These are phyloP conservation scores for Cetonia aurata DNA, from an alignment of 2,888 invertebrate genomes.

Conservation along the genomic window DNA sequence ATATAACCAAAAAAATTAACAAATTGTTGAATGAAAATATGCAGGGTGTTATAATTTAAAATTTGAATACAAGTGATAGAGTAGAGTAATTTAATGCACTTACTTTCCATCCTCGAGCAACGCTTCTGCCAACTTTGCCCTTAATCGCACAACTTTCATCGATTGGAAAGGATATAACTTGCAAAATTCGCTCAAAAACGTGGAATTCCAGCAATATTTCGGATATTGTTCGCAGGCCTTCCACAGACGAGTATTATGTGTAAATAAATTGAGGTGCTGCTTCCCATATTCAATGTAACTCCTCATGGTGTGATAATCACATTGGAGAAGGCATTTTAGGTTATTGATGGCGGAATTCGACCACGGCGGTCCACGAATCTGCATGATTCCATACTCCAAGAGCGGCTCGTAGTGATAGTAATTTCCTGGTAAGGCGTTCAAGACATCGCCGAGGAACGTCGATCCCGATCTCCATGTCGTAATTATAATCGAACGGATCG, in stretches of 20 bases:
- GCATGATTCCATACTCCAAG: slow-evolving; percentile 84
- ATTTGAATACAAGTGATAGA: too few species aligned
- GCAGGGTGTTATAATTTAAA: too few species aligned
- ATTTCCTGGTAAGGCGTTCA: slow-evolving; percentile 87
- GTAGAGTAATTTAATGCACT: slow-evolving; percentile 63
- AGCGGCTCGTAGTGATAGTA: slow-evolving; percentile 93
- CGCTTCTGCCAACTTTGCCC: slow-evolving; percentile 79
- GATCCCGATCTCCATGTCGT: slow-evolving; percentile 95
- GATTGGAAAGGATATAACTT: slow-evolving; percentile 89
- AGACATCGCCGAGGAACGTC: slow-evolving; percentile 87
- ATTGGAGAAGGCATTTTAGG: slow-evolving; percentile 80
- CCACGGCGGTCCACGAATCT: slow-evolving; percentile 81
- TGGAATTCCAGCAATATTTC: slow-evolving; percentile 75
- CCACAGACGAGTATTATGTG: slow-evolving; percentile 89
- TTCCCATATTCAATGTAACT: slow-evolving; percentile 84
- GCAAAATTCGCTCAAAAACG: slow-evolving; percentile 84
- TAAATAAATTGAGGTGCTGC: slow-evolving; percentile 83
- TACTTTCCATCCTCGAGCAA: slow-evolving; percentile 80
- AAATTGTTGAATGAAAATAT: not conserved
- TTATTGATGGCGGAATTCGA: slow-evolving; percentile 76
- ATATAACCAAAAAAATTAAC: not conserved
- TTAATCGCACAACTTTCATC: slow-evolving; percentile 87
- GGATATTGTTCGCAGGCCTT: slow-evolving; percentile 79
- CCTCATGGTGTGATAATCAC: slow-evolving; percentile 81
- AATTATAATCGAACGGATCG: slow-evolving; percentile 81